phyloP scores from a whole-genome alignment of 2,113 vertebrate genomes.

The Tachycineta bicolor region DNA sequence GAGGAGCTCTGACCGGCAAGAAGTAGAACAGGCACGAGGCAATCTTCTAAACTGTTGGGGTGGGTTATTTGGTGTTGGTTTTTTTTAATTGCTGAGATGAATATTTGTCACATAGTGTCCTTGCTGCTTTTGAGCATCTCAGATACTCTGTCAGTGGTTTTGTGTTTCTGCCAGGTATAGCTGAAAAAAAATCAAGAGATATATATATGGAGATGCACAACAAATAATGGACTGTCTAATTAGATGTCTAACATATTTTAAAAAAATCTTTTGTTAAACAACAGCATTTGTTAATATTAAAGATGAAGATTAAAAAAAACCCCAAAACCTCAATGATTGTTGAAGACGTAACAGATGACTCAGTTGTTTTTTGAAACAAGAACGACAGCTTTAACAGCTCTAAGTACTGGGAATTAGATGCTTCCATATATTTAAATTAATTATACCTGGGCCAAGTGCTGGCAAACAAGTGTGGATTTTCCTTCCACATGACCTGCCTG shows the following conservation, averaged over 20 bases:
- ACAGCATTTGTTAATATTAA: neutral
- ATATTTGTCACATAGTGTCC: neutral
- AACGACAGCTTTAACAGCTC: neutral
- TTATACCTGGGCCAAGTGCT: neutral
- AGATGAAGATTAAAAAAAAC: neutral
- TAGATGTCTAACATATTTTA: neutral
- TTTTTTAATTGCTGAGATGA: neutral
- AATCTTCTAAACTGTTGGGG: neutral
- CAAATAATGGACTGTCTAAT: neutral
- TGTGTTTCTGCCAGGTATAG: neutral
- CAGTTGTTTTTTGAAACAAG: neutral
- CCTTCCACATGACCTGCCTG: neutral
- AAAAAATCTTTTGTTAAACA: neutral
- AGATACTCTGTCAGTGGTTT: neutral
- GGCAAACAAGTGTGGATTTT: neutral
- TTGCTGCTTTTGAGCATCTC: neutral
- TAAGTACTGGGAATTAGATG: neutral
- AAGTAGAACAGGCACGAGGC: neutral
- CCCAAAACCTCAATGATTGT: fast-evolving
- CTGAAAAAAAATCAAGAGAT: neutral
- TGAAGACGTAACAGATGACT: neutral
- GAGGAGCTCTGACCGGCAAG: neutral
- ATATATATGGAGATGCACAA: neutral
- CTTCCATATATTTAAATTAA: neutral
- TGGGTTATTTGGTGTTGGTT: neutral